These are phyloP conservation scores for Hypena proboscidalis DNA, from an alignment of 2,888 invertebrate genomes.

Conservation along the genomic window DNA sequence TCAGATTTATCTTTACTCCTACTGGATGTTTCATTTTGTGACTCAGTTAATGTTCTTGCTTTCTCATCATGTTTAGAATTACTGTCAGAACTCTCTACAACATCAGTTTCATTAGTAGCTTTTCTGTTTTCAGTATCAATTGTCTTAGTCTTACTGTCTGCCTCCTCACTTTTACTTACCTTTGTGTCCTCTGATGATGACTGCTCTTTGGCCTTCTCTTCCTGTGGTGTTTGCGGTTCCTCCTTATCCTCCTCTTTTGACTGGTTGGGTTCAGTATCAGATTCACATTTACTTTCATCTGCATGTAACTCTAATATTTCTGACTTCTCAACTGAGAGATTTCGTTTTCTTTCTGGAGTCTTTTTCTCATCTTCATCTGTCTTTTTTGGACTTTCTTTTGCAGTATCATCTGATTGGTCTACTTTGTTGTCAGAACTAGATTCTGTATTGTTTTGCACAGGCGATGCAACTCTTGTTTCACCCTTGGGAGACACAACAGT, in stretches of 20 bases:
- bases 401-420: constrained; percentile 31
- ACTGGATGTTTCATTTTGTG: constrained; percentile 35
- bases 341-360: constrained; percentile 49
- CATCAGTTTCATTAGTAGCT: constrained; percentile 71
- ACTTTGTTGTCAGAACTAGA: constrained; percentile 21
- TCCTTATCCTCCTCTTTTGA: constrained; percentile 44
- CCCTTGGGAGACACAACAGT: constrained; percentile 65
- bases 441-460: constrained; percentile 27
- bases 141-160: constrained; percentile 57
- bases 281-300: constrained; percentile 68
- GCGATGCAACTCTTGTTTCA: constrained; percentile 57
- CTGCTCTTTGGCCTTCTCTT: constrained; percentile 33
- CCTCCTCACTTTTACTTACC: constrained; percentile 78
- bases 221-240: constrained; percentile 42
- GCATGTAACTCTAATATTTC: constrained; percentile 72
- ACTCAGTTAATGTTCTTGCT: constrained; percentile 47
- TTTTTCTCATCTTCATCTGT: constrained; percentile 24
- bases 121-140: constrained; percentile 52
- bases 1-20: constrained; percentile 39
- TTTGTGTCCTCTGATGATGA: constrained; percentile 46
- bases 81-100: constrained; percentile 65
- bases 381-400: constrained; percentile 35
- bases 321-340: constrained; percentile 65
- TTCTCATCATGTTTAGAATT: constrained; percentile 48
- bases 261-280: constrained; percentile 58